These are phyloP conservation scores for Neostethus bicornis DNA, from an alignment of 2,797 vertebrate genomes.

Conservation along the genomic window DNA sequence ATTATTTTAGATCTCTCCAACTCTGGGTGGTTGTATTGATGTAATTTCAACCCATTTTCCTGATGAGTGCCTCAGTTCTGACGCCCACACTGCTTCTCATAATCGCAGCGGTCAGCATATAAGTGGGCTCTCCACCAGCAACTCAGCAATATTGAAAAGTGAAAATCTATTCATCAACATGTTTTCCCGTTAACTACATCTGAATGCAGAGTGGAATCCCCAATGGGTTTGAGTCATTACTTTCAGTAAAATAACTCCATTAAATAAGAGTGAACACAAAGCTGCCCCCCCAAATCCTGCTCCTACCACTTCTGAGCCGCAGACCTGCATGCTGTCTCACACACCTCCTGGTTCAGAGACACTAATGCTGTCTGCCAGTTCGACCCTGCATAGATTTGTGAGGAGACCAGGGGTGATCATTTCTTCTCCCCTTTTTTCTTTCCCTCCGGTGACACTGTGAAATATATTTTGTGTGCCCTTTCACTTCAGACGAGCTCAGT, in stretches of 20 bases:
- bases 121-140: conserved; percentile 79
- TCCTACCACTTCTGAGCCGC: conserved; percentile 49
- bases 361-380: conserved; percentile 71
- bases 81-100: conserved; percentile 77
- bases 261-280: conserved; percentile 67
- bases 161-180: conserved; percentile 82
- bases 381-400: conserved; percentile 75
- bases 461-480: conserved; percentile 82
- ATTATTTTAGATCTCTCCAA: conserved; percentile 67
- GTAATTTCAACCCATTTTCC: conserved; percentile 77
- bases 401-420: conserved; percentile 73
- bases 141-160: conserved; percentile 80
- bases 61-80: conserved; percentile 77
- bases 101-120: conserved; percentile 80
- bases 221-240: conserved; percentile 76
- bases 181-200: conserved; percentile 80
- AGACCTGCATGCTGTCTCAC: conserved; percentile 60
- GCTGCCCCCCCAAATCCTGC: conserved; percentile 54
- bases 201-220: conserved; percentile 78
- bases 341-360: conserved; percentile 56
- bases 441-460: conserved; percentile 78
- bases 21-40: conserved; percentile 67
- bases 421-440: conserved; percentile 50
- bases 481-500: conserved; percentile 78
- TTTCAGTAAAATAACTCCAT: conserved; percentile 76